Evolutionary conservation across 2,888 invertebrate species (phyloP).

Genomic region (Ptychoptera contaminata): DNA sequence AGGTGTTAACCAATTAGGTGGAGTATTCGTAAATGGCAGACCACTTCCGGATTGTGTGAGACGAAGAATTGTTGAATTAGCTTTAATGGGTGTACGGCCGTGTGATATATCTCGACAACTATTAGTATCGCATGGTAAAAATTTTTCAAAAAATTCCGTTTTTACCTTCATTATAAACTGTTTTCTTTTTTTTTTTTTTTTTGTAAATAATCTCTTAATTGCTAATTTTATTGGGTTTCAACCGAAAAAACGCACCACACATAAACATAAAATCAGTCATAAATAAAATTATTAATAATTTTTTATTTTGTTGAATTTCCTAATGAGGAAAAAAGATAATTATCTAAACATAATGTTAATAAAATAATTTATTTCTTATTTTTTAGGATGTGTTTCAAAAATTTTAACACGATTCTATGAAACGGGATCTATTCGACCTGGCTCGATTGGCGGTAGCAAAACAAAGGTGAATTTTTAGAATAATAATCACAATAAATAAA

Average conservation of each 20-base stretch:
- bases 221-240: too few relatives aligned
- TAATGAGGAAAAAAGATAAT: too few relatives aligned
- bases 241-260: too few relatives aligned
- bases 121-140: conserved; percentile 71
- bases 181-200: not conserved
- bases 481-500: conserved; percentile 8
- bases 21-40: conserved; percentile 95
- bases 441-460: conserved; percentile 88
- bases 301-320: too few relatives aligned
- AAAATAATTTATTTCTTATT: conserved; percentile 4
- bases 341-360: not conserved
- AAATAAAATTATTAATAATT: not conserved
- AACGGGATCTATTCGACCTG: conserved; percentile 90
- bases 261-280: too few relatives aligned
- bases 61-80: conserved; percentile 84
- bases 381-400: conserved; percentile 76
- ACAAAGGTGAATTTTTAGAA: conserved; percentile 54
- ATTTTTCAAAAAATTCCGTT: not conserved
- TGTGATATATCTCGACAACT: conserved; percentile 94
- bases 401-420: conserved; percentile 93
- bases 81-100: conserved; percentile 84
- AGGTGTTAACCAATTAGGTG: conserved; percentile 92
- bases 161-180: conserved; percentile 4
- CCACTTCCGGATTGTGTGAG: conserved; percentile 90
- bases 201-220: not conserved